Evolutionary conservation across 23 tunicate genomes (phyloP).

Genomic region (Aplidium turbinatum): DNA sequence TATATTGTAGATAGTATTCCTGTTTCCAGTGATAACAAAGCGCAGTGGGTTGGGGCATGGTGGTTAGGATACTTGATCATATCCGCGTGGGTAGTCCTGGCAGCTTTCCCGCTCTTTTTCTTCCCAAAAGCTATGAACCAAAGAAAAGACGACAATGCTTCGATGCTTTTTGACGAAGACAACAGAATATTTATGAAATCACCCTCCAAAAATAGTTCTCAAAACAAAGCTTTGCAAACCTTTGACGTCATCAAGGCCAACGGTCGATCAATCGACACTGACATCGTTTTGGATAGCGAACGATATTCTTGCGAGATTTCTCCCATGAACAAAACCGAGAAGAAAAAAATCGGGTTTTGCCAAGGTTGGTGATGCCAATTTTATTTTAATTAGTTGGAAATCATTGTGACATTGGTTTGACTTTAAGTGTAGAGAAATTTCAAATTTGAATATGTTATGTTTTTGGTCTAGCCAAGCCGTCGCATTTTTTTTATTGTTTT

Average conservation of each 20-base stretch:
- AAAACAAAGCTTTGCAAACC: too few species aligned
- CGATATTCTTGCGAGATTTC: too few species aligned
- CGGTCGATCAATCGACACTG: too few species aligned
- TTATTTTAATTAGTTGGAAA: too few species aligned
- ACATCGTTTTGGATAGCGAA: too few species aligned
- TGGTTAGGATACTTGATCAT: conserved; percentile 91
- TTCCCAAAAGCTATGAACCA: conserved; percentile 67
- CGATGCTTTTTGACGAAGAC: not conserved
- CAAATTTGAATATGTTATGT: not conserved
- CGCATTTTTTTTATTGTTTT: not conserved
- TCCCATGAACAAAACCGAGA: too few species aligned
- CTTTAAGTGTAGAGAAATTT: not conserved
- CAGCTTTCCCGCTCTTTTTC: conserved; percentile 76
- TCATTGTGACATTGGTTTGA: too few species aligned
- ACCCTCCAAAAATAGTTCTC: too few species aligned
- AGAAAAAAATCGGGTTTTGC: too few species aligned
- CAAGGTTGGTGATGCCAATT: too few species aligned
- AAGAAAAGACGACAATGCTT: not conserved
- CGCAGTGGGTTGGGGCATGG: conserved; percentile 91
- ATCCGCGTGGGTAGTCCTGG: conserved; percentile 52
- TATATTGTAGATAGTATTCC: conserved; percentile 18
- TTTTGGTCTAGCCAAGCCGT: not conserved
- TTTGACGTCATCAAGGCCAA: too few species aligned
- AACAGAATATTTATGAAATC: conserved; percentile 1
- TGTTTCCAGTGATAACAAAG: conserved; percentile 29